phyloP scores from a whole-genome alignment of 1,140 invertebrate species.

The Drosophila mayri region DNA sequence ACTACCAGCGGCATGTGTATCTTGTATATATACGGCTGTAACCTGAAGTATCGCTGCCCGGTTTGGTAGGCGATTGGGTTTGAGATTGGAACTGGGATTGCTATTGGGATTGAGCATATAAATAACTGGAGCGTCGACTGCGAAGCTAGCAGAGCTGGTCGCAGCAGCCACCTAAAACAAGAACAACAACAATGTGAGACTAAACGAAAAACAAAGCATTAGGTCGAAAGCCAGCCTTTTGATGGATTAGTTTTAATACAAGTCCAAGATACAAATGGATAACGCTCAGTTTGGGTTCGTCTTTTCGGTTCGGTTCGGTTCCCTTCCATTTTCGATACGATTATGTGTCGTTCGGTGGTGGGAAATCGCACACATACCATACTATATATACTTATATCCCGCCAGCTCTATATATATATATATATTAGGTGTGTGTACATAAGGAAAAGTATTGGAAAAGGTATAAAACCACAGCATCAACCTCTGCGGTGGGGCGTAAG shows the following conservation, averaged over 20 bases:
- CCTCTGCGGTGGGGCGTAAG: slow-evolving; percentile 9
- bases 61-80: slow-evolving; percentile 46
- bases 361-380: slow-evolving; percentile 45
- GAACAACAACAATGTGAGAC: slow-evolving; percentile 26
- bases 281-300: slow-evolving; percentile 56
- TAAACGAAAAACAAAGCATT: slow-evolving; percentile 41
- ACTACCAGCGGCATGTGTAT: slow-evolving; percentile 57
- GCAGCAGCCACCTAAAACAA: slow-evolving; percentile 5
- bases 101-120: slow-evolving; percentile 48
- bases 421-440: slow-evolving; percentile 45
- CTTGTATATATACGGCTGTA: slow-evolving; percentile 43
- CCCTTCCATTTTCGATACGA: slow-evolving; percentile 31
- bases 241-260: slow-evolving; percentile 80
- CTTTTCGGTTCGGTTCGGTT: slow-evolving; percentile 40
- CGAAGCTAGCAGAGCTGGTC: slow-evolving; percentile 9
- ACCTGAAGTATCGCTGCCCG: slow-evolving; percentile 70
- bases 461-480: slow-evolving; percentile 74
- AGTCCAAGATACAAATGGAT: slow-evolving; percentile 63
- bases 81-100: slow-evolving; percentile 23
- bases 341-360: slow-evolving; percentile 59
- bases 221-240: slow-evolving; percentile 71
- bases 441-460: slow-evolving; percentile 68
- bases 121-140: slow-evolving; percentile 47
- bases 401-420: slow-evolving; percentile 2
- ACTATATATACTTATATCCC: slow-evolving; percentile 19